Conservation (phyloP, 2,797 vertebrate species). For the Mycteria americana region DNA sequence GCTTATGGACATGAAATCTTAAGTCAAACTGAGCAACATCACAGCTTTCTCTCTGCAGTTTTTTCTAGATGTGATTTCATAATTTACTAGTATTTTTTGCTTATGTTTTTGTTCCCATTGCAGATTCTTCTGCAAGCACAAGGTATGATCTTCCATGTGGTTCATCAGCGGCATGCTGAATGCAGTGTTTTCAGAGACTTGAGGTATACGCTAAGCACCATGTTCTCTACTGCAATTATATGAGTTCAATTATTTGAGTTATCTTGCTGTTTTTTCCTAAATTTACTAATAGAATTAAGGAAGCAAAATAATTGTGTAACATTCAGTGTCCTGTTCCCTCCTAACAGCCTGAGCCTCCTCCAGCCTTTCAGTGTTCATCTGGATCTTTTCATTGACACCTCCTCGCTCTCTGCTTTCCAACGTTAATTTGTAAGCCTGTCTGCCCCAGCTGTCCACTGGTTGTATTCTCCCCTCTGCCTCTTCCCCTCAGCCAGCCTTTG, state of each 20-base stretch:
- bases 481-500: neutral
- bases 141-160: neutral
- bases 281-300: neutral
- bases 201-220: neutral
- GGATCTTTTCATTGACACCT: neutral
- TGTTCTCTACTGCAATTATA: neutral
- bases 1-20: neutral
- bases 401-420: neutral
- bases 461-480: neutral
- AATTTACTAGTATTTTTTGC: neutral
- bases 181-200: neutral
- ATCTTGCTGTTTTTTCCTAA: neutral
- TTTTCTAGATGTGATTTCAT: neutral
- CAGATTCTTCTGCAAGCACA: neutral
- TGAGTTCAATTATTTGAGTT: neutral
- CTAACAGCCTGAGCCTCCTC: neutral
- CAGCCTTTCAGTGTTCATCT: neutral
- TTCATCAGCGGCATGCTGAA: neutral
- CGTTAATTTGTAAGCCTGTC: neutral
- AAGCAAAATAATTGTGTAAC: neutral
- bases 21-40: neutral
- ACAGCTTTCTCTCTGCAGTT: neutral
- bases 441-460: neutral
- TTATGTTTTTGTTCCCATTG: neutral
- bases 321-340: neutral